These are phyloP conservation scores for Sclerodermus sp. DNA, from an alignment of 2,888 invertebrate genomes.

Conservation along the genomic window DNA sequence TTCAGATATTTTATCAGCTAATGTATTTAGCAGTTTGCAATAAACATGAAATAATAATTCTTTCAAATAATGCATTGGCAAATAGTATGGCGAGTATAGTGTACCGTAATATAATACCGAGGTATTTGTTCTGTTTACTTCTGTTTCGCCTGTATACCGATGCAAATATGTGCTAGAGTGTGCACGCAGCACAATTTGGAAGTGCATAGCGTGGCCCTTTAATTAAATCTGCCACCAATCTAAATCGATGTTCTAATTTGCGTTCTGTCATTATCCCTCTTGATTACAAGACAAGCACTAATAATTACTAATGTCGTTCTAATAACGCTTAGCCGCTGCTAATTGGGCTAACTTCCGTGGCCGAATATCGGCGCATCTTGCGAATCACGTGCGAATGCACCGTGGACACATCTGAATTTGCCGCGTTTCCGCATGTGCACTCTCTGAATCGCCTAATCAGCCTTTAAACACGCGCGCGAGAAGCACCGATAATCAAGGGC, in stretches of 20 bases:
- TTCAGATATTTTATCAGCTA: too few species aligned
- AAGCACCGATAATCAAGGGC: too few species aligned
- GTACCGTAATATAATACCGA: too few species aligned
- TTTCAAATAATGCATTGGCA: too few species aligned
- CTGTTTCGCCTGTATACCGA: constrained; percentile 10
- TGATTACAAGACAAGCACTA: constrained; percentile 35
- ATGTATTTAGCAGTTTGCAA: too few species aligned
- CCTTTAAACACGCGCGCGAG: too few species aligned
- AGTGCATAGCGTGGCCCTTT: constrained; percentile 19
- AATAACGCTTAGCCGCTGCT: constrained; percentile 22
- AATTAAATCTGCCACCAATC: constrained; percentile 37
- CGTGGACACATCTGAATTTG: too few species aligned
- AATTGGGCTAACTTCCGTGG: constrained; percentile 25
- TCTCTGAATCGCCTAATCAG: too few species aligned
- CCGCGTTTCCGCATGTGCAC: too few species aligned
- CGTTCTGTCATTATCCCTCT: constrained; percentile 33
- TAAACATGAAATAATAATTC: too few species aligned
- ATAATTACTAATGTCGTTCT: constrained; percentile 28
- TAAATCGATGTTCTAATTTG: constrained; percentile 31
- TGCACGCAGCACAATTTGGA: neutral
- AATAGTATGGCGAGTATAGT: too few species aligned
- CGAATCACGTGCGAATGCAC: constrained; percentile 2
- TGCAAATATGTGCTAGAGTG: constrained; percentile 15
- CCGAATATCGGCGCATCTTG: constrained; percentile 17
- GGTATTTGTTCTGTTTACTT: too few species aligned